Percentiles rank a stretch among this genome's conserved stretches.
Evolutionary conservation across 2,113 vertebrate species (phyloP).

Genomic region (Chaetura pelagica): DNA sequence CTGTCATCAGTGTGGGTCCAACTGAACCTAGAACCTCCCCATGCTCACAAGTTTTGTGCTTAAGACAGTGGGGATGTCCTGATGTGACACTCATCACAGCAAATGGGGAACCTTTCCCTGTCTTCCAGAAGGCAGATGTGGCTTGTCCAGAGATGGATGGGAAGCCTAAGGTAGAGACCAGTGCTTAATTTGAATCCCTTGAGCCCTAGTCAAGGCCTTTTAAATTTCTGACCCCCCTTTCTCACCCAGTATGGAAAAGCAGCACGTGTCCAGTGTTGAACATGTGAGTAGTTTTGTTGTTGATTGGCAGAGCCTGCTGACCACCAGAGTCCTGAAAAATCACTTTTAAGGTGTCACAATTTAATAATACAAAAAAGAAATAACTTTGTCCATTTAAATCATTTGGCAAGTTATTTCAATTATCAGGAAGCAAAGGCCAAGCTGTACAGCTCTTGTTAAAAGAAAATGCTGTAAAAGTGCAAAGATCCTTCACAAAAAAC

Average conservation of each 20-base stretch:
- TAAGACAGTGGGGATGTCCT: not conserved
- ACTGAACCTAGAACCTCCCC: not conserved
- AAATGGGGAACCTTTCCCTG: not conserved
- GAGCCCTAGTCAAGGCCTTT: fast-evolving
- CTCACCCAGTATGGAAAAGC: not conserved
- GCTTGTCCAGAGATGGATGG: not conserved
- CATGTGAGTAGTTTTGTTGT: not conserved
- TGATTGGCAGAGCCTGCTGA: not conserved
- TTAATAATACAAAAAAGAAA: not conserved
- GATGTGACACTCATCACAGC: not conserved
- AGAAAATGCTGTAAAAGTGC: not conserved
- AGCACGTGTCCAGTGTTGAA: not conserved
- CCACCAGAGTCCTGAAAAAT: not conserved
- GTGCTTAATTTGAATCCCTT: not conserved
- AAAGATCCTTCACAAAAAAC: not conserved
- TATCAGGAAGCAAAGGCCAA: not conserved
- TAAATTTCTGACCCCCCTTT: not conserved
- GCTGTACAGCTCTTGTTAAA: not conserved
- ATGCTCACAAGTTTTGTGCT: not conserved
- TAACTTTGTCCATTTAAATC: not conserved
- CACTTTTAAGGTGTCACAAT: not conserved
- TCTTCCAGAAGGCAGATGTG: not conserved
- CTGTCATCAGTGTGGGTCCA: not conserved
- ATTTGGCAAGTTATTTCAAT: not conserved
- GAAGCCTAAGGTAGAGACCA: not conserved